phyloP scores from a whole-genome alignment of 92 coral and sea anemone genomes.

The Porites cylindrica region DNA sequence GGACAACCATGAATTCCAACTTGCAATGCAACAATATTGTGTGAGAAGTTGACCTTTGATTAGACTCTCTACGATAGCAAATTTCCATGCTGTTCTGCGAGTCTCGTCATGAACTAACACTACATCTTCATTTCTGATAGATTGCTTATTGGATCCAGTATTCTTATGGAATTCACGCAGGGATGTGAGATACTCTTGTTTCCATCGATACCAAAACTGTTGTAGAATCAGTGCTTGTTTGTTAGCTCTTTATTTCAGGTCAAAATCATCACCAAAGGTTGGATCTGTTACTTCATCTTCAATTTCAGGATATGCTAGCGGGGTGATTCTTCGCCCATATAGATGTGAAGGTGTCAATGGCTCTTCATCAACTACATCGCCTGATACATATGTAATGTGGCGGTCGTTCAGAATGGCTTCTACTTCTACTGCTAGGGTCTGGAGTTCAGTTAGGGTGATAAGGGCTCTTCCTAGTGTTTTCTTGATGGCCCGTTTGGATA shows the following conservation, averaged over 20 bases:
- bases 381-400: constrained; percentile 34
- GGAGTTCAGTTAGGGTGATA: constrained; percentile 16
- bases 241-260: too few species aligned
- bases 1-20: too few species aligned
- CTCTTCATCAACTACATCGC: constrained; percentile 15
- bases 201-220: neutral
- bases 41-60: constrained; percentile 25
- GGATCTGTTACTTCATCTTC: too few species aligned
- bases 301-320: too few species aligned
- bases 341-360: constrained; percentile 50
- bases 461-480: constrained; percentile 49
- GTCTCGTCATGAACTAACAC: constrained; percentile 58
- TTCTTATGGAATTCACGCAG: constrained; percentile 51
- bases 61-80: constrained; percentile 55
- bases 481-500: constrained; percentile 33
- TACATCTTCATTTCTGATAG: constrained; percentile 41
- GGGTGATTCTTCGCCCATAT: constrained; percentile 36
- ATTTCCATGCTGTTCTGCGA: constrained; percentile 48
- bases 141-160: constrained; percentile 45
- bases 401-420: constrained; percentile 51
- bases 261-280: too few species aligned
- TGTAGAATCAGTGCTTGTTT: too few species aligned
- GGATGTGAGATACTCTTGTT: constrained; percentile 53
- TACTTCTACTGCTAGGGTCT: constrained; percentile 33
- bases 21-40: too few species aligned